A percentile compares a stretch with the other conserved stretches of the same genome.
phyloP scores from a whole-genome alignment of 2,113 vertebrate species.

The Hippolais icterina region DNA sequence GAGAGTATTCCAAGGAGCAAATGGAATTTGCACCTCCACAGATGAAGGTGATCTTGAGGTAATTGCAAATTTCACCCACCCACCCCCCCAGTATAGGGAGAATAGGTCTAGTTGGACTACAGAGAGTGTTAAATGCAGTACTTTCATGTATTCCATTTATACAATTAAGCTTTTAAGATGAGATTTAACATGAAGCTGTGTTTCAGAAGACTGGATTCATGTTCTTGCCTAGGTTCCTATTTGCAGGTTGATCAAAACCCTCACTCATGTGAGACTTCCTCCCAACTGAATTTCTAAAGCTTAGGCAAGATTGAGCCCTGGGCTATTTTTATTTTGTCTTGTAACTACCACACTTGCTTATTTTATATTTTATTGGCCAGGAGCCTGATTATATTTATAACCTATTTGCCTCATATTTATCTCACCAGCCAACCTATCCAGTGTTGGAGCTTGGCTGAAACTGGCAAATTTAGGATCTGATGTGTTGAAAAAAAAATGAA shows the following conservation, averaged over 20 bases:
- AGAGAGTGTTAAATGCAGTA: background rate
- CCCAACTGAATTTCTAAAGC: background rate
- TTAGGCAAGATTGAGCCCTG: background rate
- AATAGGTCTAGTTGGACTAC: background rate
- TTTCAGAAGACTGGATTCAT: background rate
- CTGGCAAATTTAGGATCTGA: background rate
- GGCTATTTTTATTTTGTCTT: background rate
- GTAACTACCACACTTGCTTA: background rate
- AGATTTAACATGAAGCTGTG: background rate
- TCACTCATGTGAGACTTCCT: background rate
- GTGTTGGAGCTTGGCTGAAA: background rate
- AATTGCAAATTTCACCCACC: fast-evolving
- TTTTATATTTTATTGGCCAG: background rate
- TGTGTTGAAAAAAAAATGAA: background rate
- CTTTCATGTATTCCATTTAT: background rate
- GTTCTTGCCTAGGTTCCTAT: background rate
- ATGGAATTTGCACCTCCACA: background rate
- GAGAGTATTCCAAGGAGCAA: background rate
- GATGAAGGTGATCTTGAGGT: background rate
- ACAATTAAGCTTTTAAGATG: background rate
- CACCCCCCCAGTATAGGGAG: background rate
- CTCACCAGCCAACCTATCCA: background rate
- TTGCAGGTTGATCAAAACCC: background rate
- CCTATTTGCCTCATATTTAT: background rate
- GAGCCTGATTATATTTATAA: background rate